Evolutionary conservation across 2,113 vertebrate species (phyloP).

Genomic region (Ondatra zibethicus): DNA sequence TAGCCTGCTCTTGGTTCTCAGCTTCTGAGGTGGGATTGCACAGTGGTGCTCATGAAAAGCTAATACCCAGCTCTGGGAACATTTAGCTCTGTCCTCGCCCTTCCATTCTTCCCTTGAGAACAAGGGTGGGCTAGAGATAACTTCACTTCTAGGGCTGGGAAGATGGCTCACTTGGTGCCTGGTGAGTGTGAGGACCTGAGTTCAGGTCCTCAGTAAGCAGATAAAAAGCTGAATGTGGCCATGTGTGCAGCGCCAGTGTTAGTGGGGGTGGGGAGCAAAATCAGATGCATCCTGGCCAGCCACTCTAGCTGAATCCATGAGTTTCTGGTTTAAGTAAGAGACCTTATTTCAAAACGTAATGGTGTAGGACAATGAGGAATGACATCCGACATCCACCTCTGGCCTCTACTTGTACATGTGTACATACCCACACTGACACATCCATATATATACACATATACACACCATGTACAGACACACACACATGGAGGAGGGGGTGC

Average conservation of each 20-base stretch:
- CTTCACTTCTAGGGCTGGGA: not conserved
- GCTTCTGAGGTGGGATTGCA: not conserved
- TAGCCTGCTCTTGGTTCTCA: not conserved
- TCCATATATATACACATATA: not conserved
- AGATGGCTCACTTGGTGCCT: not conserved
- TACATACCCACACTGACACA: not conserved
- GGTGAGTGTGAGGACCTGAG: not conserved
- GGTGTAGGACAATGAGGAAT: not conserved
- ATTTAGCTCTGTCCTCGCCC: not conserved
- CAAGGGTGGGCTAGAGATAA: not conserved
- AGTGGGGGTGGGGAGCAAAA: no score
- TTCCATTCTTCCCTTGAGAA: not conserved
- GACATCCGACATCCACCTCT: not conserved
- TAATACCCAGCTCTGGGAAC: not conserved
- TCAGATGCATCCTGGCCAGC: not conserved
- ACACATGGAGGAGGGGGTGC: not conserved
- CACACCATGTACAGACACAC: not conserved
- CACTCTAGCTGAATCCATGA: not conserved
- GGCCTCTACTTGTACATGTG: not conserved
- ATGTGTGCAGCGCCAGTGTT: not conserved
- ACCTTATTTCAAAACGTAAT: not conserved
- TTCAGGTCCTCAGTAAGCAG: not conserved
- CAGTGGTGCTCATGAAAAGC: not conserved
- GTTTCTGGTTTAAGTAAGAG: not conserved
- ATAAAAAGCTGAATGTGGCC: not conserved